Evolutionary conservation across 2,113 vertebrate species (phyloP).

Genomic region (Toxotes jaculatrix): DNA sequence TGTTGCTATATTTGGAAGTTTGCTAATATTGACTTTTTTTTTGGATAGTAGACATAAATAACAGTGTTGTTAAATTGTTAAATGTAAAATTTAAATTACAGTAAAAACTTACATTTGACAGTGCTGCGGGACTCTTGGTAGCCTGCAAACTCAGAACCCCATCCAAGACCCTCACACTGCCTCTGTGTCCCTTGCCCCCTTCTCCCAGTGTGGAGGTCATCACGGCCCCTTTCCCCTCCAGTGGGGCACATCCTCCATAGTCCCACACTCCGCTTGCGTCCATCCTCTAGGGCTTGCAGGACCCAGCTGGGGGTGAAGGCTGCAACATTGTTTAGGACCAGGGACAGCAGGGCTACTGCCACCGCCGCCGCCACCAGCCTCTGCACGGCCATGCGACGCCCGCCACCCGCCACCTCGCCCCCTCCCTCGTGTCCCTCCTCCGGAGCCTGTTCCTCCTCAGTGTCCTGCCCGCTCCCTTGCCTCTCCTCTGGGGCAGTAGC

Average conservation of each 20-base stretch:
- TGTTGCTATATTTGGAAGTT: not conserved
- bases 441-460: slow-evolving; percentile 48
- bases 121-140: slow-evolving; percentile 96
- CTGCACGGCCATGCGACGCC: slow-evolving; percentile 91
- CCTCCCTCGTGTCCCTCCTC: slow-evolving; percentile 66
- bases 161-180: slow-evolving; percentile 90
- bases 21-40: not conserved
- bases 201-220: slow-evolving; percentile 65
- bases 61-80: not conserved
- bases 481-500: slow-evolving; percentile 64
- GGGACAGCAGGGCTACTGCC: slow-evolving; percentile 93
- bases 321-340: slow-evolving; percentile 94
- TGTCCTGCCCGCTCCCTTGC: slow-evolving; percentile 39
- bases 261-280: slow-evolving; percentile 93
- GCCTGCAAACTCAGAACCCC: slow-evolving; percentile 93
- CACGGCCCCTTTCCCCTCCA: slow-evolving; percentile 81
- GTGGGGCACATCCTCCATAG: slow-evolving; percentile 94
- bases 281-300: slow-evolving; percentile 92
- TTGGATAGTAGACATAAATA: not conserved
- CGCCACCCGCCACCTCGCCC: slow-evolving; percentile 62
- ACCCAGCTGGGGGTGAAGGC: slow-evolving; percentile 97
- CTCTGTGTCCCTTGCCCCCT: slow-evolving; percentile 78
- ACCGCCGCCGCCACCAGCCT: slow-evolving; percentile 95
- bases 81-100: not conserved
- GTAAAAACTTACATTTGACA: slow-evolving; percentile 92